Conservation (phyloP, 2,797 vertebrate species). For the Champsocephalus esox region DNA sequence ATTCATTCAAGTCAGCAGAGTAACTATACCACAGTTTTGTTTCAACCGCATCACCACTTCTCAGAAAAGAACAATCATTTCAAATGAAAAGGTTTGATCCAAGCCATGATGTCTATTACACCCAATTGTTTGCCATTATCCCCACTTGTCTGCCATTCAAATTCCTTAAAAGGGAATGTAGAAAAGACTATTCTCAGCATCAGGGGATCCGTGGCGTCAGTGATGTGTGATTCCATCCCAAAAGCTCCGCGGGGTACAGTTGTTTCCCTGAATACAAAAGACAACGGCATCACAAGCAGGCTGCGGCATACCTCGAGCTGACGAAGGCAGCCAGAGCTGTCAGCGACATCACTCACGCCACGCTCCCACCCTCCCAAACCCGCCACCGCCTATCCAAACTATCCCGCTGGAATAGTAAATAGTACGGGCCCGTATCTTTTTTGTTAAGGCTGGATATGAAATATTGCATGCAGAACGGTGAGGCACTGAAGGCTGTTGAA, state of each 20-base stretch:
- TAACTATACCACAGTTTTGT: conserved; percentile 35
- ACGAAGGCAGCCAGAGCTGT: conserved; percentile 81
- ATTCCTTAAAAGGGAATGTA: conserved; percentile 71
- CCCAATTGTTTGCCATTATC: conserved; percentile 74
- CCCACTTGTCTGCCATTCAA: conserved; percentile 76
- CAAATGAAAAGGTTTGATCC: conserved; percentile 63
- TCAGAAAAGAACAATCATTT: conserved; percentile 55
- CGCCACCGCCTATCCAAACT: conserved; percentile 63
- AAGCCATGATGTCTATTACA: conserved; percentile 57
- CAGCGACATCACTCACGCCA: conserved; percentile 83
- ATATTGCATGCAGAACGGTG: conserved; percentile 75
- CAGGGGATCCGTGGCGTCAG: conserved; percentile 69
- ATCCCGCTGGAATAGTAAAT: conserved; percentile 82
- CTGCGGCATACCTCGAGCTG: conserved; percentile 78
- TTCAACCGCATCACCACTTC: conserved; percentile 28
- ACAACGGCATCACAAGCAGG: conserved; percentile 79
- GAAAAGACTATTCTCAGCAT: conserved; percentile 64
- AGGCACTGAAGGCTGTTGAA: conserved; percentile 82
- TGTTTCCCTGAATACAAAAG: conserved; percentile 85
- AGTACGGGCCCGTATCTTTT: conserved; percentile 62
- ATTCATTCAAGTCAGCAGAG: conserved; percentile 22
- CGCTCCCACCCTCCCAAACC: conserved; percentile 66
- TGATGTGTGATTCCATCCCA: conserved; percentile 74
- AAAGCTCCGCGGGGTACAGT: conserved; percentile 78
- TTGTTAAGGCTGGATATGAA: conserved; percentile 77